phyloP scores from a whole-genome alignment of 2,888 invertebrate species.

The Bugulina stolonifera region DNA sequence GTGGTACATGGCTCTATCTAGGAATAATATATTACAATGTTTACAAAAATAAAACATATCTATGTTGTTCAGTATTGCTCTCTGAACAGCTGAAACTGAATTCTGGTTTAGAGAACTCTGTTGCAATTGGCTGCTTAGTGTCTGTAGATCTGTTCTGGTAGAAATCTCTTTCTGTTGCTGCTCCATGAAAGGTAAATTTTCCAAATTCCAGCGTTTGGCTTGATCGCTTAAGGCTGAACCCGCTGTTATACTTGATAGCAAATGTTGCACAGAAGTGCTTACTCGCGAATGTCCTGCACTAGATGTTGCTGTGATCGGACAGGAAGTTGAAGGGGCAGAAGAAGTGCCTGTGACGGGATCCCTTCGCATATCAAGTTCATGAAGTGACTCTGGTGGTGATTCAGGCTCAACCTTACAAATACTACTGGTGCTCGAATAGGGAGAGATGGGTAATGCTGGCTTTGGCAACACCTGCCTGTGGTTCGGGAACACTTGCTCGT shows the following conservation, averaged over 20 bases:
- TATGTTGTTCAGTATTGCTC: neutral
- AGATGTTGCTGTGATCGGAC: neutral
- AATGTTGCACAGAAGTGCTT: no score
- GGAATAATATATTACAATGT: conserved; percentile 11
- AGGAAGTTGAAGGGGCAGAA: neutral
- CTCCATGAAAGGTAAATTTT: neutral
- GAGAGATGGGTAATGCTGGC: neutral
- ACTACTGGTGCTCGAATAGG: neutral
- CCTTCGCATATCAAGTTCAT: neutral
- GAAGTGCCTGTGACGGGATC: neutral
- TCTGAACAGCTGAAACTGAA: neutral
- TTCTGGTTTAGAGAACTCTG: neutral
- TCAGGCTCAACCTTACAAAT: conserved; percentile 11
- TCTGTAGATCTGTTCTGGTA: neutral
- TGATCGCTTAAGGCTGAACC: neutral
- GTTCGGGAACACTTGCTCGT: neutral
- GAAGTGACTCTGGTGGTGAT: neutral
- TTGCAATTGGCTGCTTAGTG: neutral
- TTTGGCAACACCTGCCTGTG: neutral
- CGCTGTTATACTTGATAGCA: neutral
- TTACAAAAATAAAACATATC: neutral
- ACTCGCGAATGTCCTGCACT: neutral
- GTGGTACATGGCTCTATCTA: conserved; percentile 17
- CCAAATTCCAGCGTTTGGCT: no score
- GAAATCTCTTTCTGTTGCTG: neutral